Percentiles rank a stretch among this genome's conserved stretches.
Conservation (phyloP, 2,888 invertebrate genomes). For the Proisotoma minuta region DNA sequence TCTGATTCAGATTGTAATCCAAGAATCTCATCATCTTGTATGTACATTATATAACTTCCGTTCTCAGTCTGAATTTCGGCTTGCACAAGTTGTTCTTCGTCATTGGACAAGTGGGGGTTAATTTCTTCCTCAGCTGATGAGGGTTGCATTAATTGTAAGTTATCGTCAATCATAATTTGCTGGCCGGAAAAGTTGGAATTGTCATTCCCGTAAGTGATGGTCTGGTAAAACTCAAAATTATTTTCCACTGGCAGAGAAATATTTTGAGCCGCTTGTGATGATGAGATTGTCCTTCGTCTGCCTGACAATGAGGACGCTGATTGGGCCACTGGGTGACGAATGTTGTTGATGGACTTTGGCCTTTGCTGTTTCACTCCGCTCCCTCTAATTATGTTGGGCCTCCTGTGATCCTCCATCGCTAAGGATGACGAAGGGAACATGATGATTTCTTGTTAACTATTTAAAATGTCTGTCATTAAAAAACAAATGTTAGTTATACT, state of each 20-base stretch:
- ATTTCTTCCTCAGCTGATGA: too few species aligned
- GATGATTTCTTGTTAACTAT: too few species aligned
- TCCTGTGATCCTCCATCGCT: conserved; percentile 10
- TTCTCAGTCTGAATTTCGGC: conserved; percentile 15
- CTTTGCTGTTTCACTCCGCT: not conserved
- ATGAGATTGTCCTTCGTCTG: not conserved
- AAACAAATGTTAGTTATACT: too few species aligned
- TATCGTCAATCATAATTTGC: not conserved
- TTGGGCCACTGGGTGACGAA: not conserved
- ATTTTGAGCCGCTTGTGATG: not conserved
- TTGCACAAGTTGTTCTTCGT: not conserved
- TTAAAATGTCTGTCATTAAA: too few species aligned
- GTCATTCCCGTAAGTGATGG: not conserved
- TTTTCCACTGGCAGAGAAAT: too few species aligned
- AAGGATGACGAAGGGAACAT: too few species aligned
- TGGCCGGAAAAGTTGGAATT: not conserved
- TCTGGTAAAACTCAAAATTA: not conserved
- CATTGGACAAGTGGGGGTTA: not conserved
- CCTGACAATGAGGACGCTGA: not conserved
- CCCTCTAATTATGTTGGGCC: conserved; percentile 7
- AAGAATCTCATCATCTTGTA: conserved; percentile 12
- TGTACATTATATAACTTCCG: conserved; percentile 24
- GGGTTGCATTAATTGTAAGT: not conserved
- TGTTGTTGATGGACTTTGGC: not conserved
- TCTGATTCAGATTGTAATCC: conserved; percentile 3